Evolutionary conservation across 1,140 invertebrate genomes (phyloP).

Genomic region (Neocloeon triangulifer): DNA sequence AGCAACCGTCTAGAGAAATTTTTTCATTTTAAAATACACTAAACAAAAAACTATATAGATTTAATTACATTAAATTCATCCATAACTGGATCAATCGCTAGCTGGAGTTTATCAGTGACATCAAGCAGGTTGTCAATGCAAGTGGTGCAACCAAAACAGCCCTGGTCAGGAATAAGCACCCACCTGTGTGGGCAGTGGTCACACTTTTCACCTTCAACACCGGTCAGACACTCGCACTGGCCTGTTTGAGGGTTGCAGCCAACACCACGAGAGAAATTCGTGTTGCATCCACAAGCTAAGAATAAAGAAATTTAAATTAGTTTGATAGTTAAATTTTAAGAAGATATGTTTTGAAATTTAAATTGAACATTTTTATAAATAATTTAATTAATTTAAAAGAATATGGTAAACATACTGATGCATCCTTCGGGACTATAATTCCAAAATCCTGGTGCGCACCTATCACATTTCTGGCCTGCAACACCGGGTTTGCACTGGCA

Average conservation of each 20-base stretch:
- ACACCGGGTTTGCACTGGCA: conserved; percentile 77
- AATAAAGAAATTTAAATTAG: conserved; percentile 9
- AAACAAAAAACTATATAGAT: background rate
- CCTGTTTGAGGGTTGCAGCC: conserved; percentile 75
- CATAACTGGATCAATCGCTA: conserved; percentile 35
- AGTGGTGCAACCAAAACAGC: conserved; percentile 63
- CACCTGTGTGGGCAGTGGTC: conserved; percentile 78
- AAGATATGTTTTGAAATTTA: background rate
- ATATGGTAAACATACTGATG: conserved; percentile 35
- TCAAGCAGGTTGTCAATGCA: conserved; percentile 75
- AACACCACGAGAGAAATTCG: conserved; percentile 66
- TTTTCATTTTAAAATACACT: conserved; percentile 1
- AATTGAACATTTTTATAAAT: background rate
- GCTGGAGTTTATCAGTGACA: conserved; percentile 51
- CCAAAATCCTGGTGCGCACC: conserved; percentile 83
- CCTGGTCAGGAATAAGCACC: conserved; percentile 42
- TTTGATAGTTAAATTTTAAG: background rate
- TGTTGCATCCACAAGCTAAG: conserved; percentile 63
- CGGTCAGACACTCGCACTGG: conserved; percentile 83
- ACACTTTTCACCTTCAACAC: conserved; percentile 87
- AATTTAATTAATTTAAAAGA: conserved; percentile 4
- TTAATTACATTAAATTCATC: conserved; percentile 40
- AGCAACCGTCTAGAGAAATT: conserved; percentile 29
- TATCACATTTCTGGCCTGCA: conserved; percentile 63
- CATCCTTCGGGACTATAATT: conserved; percentile 74